phyloP scores from a whole-genome alignment of 2,113 vertebrate species.

The Ptilorrhoa leucosticta region DNA sequence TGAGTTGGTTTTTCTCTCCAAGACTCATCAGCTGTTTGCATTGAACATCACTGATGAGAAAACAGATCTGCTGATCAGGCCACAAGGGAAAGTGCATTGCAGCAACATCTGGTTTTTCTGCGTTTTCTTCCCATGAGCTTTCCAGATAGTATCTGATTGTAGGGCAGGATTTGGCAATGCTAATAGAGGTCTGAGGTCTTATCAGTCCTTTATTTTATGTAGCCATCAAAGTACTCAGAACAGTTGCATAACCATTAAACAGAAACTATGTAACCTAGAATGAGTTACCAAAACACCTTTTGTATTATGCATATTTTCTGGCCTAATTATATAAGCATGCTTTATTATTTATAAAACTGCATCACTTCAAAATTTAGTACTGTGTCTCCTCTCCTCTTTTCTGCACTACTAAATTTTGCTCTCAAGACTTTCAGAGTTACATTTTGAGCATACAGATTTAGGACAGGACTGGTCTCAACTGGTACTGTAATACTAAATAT shows the following conservation, averaged over 20 bases:
- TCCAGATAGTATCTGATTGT: background rate
- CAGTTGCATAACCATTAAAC: background rate
- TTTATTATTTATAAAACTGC: slow-evolving; percentile 48
- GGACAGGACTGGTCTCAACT: slow-evolving; percentile 32
- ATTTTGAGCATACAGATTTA: slow-evolving; percentile 37
- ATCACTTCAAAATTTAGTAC: slow-evolving; percentile 16
- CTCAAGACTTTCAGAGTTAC: slow-evolving; percentile 19
- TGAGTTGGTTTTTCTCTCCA: background rate
- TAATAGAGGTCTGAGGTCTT: background rate
- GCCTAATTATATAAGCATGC: background rate
- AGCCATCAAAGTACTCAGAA: background rate
- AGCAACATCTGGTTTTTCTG: accelerated
- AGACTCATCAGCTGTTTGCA: background rate
- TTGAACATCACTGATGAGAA: background rate
- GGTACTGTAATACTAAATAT: slow-evolving; percentile 57
- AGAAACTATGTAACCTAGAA: background rate
- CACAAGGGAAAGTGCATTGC: background rate
- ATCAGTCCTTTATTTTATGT: background rate
- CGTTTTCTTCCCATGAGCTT: background rate
- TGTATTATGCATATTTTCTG: background rate
- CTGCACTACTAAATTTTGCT: slow-evolving; percentile 48
- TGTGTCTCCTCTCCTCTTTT: background rate
- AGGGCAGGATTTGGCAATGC: background rate
- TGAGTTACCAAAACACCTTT: slow-evolving; percentile 20
- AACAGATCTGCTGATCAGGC: background rate